Percentiles rank a stretch among this genome's conserved stretches.
These are phyloP conservation scores for Prunella himalayana DNA, from an alignment of 2,113 vertebrate genomes.

Conservation along the genomic window DNA sequence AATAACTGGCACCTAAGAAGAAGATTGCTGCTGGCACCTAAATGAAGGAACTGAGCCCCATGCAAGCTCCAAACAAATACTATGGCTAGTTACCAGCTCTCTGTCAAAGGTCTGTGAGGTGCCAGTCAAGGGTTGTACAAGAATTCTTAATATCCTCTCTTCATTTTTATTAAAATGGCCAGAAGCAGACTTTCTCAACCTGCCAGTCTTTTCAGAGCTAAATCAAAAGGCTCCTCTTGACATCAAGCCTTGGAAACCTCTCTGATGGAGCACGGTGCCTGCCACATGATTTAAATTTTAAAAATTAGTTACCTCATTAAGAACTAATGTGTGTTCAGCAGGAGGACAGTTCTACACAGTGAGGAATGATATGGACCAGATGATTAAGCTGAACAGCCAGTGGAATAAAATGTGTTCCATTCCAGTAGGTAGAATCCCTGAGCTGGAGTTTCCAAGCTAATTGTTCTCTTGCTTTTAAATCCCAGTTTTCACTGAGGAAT, in stretches of 20 bases:
- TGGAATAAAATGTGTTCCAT: background rate
- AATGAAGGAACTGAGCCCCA: background rate
- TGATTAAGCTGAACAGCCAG: background rate
- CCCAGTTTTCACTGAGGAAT: background rate
- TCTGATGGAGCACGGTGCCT: background rate
- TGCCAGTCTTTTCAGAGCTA: background rate
- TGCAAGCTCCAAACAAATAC: background rate
- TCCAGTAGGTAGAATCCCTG: background rate
- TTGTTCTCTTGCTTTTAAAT: background rate
- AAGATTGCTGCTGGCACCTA: background rate
- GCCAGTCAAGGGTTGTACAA: background rate
- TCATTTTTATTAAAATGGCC: background rate
- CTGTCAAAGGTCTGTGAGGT: background rate
- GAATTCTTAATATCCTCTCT: background rate
- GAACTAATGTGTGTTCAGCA: background rate
- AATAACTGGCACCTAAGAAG: no score
- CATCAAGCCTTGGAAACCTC: background rate
- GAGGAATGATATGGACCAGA: background rate
- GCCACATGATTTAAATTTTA: background rate
- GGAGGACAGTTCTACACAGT: background rate
- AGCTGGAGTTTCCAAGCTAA: background rate
- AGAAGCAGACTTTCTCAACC: background rate
- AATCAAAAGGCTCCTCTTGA: background rate
- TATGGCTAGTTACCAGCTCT: background rate
- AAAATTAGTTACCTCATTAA: slow-evolving; percentile 29